phyloP scores from a whole-genome alignment of 2,888 invertebrate genomes.

The Pheosia tremula region DNA sequence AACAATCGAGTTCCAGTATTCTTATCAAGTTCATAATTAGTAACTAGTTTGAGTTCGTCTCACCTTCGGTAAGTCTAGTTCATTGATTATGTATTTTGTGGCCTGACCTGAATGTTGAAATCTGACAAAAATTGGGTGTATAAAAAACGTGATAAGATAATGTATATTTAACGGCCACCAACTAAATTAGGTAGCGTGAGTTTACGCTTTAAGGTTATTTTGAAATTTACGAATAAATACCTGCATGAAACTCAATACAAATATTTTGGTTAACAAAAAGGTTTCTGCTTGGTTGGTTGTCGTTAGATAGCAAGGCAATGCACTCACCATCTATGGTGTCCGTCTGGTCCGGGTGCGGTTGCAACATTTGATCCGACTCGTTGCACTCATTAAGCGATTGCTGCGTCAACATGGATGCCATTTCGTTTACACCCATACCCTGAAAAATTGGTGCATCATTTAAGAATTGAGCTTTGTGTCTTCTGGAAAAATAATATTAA shows the following conservation, averaged over 20 bases:
- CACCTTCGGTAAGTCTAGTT: slow-evolving; percentile 3
- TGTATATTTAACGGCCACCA: slow-evolving; percentile 37
- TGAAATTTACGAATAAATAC: too few species aligned
- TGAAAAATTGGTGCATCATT: slow-evolving; percentile 63
- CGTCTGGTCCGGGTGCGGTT: slow-evolving; percentile 87
- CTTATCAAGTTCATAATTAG: neutral
- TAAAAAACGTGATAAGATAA: slow-evolving; percentile 24
- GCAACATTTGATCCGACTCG: slow-evolving; percentile 85
- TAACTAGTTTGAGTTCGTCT: neutral
- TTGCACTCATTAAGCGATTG: slow-evolving; percentile 86
- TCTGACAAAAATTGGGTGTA: slow-evolving; percentile 34
- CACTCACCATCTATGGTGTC: slow-evolving; percentile 91
- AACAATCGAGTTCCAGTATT: neutral
- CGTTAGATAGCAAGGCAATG: slow-evolving; percentile 8
- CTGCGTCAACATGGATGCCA: slow-evolving; percentile 86
- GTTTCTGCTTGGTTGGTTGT: slow-evolving; percentile 20
- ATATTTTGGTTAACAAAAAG: neutral
- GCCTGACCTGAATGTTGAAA: slow-evolving; percentile 19
- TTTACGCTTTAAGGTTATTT: neutral
- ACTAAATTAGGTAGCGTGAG: slow-evolving; percentile 24
- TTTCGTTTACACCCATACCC: slow-evolving; percentile 86
- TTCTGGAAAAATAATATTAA: neutral
- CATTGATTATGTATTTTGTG: neutral
- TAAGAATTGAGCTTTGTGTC: slow-evolving; percentile 7
- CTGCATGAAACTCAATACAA: too few species aligned